Evolutionary conservation across 2,113 vertebrate species (phyloP).

Genomic region (Nothobranchius kuhntae): DNA sequence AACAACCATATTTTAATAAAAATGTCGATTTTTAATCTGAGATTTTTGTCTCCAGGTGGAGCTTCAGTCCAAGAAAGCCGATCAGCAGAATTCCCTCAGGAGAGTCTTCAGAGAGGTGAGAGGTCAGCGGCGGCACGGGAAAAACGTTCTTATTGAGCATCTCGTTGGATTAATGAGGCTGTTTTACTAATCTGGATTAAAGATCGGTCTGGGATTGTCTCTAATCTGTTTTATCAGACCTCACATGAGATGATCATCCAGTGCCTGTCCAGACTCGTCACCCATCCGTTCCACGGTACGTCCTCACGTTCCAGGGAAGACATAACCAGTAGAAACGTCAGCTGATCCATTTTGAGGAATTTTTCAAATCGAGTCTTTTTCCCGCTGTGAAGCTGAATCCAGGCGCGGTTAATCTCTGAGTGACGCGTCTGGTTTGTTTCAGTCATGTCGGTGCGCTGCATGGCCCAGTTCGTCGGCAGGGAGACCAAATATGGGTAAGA

Average conservation of each 20-base stretch:
- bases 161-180: no score
- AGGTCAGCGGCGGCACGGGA: neutral
- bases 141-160: no score
- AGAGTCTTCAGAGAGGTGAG: conserved; percentile 87
- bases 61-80: conserved; percentile 79
- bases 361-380: no score
- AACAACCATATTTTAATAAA: no score
- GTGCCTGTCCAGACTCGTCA: conserved; percentile 83
- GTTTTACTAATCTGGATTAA: no score
- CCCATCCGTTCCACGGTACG: conserved; percentile 87
- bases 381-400: no score
- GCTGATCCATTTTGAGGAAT: no score
- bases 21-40: no score
- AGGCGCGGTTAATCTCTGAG: no score
- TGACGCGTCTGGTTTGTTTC: conserved; percentile 30
- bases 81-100: conserved; percentile 83
- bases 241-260: conserved; percentile 91
- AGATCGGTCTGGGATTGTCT: no score
- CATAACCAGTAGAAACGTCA: no score
- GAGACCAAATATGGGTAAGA: conserved; percentile 88
- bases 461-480: conserved; percentile 91
- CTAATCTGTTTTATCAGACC: conserved; percentile 66
- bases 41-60: conserved; percentile 69
- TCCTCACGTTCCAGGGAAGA: neutral
- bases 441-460: conserved; percentile 90